phyloP scores from a whole-genome alignment of 2,113 vertebrate genomes.

The Eleginops maclovinus region DNA sequence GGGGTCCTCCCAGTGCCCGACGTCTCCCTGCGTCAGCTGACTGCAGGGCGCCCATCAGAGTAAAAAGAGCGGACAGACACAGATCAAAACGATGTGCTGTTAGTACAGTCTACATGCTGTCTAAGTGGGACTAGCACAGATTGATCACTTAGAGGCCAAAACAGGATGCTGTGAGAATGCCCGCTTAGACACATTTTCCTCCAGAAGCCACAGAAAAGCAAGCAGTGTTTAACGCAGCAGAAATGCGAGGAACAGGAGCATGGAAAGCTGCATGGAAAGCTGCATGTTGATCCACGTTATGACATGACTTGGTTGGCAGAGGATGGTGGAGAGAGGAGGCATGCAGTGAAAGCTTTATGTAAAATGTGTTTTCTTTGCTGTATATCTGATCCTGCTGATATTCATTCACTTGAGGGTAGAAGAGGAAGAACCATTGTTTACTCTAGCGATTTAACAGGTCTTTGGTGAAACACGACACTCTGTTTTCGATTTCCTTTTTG shows the following conservation, averaged over 20 bases:
- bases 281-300: neutral
- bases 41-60: conserved; percentile 86
- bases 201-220: conserved; percentile 40
- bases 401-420: neutral
- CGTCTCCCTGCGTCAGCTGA: conserved; percentile 93
- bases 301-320: neutral
- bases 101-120: conserved; percentile 52
- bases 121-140: conserved; percentile 32
- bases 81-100: conserved; percentile 67
- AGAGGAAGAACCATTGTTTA: neutral
- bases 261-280: no score
- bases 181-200: conserved; percentile 44
- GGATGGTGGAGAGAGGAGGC: conserved; percentile 12
- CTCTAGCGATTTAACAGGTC: neutral
- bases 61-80: conserved; percentile 69
- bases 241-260: conserved; percentile 16
- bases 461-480: neutral
- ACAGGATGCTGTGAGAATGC: conserved; percentile 16
- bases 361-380: neutral
- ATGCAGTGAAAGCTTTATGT: neutral
- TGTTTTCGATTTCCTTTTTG: neutral
- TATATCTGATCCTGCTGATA: conserved; percentile 8
- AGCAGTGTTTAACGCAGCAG: conserved; percentile 21
- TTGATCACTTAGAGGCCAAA: conserved; percentile 5
- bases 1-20: conserved; percentile 95